Evolutionary conservation across 2,888 invertebrate genomes (phyloP), one percentile per base, ranked within the genome.

Genomic region (Aspidiotus rigidus): DNA sequence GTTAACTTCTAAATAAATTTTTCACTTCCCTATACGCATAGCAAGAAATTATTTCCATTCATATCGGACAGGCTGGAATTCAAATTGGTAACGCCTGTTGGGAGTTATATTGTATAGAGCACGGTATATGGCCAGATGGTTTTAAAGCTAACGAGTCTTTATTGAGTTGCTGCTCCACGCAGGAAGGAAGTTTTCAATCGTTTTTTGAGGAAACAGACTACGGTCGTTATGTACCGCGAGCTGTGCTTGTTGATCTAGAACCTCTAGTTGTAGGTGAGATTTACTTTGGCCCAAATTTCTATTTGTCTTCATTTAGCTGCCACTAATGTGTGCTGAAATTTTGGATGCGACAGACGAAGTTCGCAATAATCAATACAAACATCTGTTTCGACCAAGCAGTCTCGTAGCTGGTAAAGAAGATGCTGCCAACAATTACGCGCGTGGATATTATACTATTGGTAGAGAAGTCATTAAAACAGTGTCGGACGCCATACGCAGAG

Each of bases 1-100:
- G 28, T 28, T 28, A 5, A 28, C 28, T 28, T 28, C 5, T 28
- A 28, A 28, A 28, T 28, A 28, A 55, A 11, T 57, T 56, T 54
- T 7, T 64, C 53, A 15, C 17, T 40, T 5, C 15, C 2, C 9
- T 55, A 55, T 28, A 11, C 16, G 13, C 28, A 42, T 53, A 67
- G 67, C 67, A 67, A 67, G 67, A 67, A 60, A 60, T 67, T 53
- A 67, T 67, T 57, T 67, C 67, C 11, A 67, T 67, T 44, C 67
- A 67, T 59, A 67, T 67, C 39, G 67, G 67, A 39, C 67, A 67
- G 60, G 67, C 67, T 67, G 67, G 67, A 67, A 67, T 67, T 67
- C 67, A 67, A 53, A 59, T 67, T 60, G 67, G 67, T 28, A 67
- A 39, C 39, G 67, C 67, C 59, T 67, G 67, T 53, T 67, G 67